These are phyloP conservation scores for Todiramphus saurophagus DNA, from an alignment of 2,113 vertebrate species.

Conservation along the genomic window DNA sequence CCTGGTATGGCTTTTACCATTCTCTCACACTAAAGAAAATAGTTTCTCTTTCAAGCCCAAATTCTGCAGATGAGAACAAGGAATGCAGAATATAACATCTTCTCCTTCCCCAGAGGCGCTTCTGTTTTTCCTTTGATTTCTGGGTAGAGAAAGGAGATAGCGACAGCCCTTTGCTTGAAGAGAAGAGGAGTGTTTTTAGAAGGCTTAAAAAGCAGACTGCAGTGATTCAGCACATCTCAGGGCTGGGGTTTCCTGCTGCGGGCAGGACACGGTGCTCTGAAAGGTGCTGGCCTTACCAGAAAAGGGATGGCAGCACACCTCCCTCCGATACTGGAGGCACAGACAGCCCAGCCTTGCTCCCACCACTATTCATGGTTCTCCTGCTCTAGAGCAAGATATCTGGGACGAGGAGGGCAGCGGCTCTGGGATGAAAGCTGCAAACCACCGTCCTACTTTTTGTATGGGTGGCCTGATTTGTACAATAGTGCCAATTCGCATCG, in stretches of 20 bases:
- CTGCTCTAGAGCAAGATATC: accelerated
- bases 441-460: neutral
- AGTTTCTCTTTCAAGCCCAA: neutral
- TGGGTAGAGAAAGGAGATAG: neutral
- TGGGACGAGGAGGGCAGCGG: accelerated
- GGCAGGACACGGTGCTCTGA: neutral
- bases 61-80: neutral
- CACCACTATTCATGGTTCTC: neutral
- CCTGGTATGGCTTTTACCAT: neutral
- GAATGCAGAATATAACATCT: neutral
- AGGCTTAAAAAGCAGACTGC: neutral
- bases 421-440: neutral
- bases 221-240: neutral
- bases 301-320: neutral
- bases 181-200: neutral
- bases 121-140: neutral
- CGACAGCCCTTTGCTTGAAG: neutral
- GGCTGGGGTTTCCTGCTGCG: neutral
- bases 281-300: neutral
- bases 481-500: neutral
- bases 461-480: constrained; percentile 13
- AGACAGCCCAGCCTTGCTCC: neutral
- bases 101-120: neutral
- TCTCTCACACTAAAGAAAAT: neutral
- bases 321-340: neutral